Conservation (phyloP, 2,888 invertebrate species). For the Eutolmus rufibarbis region DNA sequence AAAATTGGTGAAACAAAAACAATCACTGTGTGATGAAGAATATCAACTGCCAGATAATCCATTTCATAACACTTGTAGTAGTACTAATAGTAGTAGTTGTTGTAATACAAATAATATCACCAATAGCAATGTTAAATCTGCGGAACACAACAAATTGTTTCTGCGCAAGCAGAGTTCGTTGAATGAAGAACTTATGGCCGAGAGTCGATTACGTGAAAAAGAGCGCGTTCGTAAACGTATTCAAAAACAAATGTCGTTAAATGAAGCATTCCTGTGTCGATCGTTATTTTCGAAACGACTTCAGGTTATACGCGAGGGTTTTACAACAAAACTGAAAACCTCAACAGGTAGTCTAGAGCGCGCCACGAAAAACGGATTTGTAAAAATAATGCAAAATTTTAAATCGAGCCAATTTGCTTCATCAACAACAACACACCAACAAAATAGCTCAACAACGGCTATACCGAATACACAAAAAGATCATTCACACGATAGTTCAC, state of each 20-base stretch:
- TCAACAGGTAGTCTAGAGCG: slow-evolving; percentile 85
- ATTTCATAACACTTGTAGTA: slow-evolving; percentile 57
- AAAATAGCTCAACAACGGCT: slow-evolving; percentile 29
- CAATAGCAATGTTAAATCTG: slow-evolving; percentile 17
- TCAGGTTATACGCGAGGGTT: slow-evolving; percentile 68
- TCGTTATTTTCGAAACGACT: slow-evolving; percentile 61
- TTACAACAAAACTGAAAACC: slow-evolving; percentile 83
- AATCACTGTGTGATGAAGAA: slow-evolving; percentile 78
- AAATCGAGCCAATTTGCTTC: slow-evolving; percentile 59
- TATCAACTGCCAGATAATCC: slow-evolving; percentile 56
- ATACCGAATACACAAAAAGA: slow-evolving; percentile 12
- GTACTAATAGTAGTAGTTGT: slow-evolving; percentile 51
- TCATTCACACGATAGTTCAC: not conserved
- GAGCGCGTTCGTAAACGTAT: slow-evolving; percentile 82
- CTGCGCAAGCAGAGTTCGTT: slow-evolving; percentile 80
- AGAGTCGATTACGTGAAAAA: slow-evolving; percentile 83
- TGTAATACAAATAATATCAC: slow-evolving; percentile 43
- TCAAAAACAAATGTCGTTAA: slow-evolving; percentile 87
- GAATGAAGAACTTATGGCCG: slow-evolving; percentile 88
- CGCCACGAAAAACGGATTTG: slow-evolving; percentile 82
- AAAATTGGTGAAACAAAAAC: slow-evolving; percentile 84
- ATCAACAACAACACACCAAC: not conserved
- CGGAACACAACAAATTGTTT: slow-evolving; percentile 57
- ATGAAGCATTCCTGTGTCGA: slow-evolving; percentile 81
- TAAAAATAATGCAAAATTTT: slow-evolving; percentile 84